A percentile compares a stretch with the other conserved stretches of the same genome.
These are phyloP conservation scores for Hippocampus kuda DNA, from an alignment of 2,797 vertebrate species.

Conservation along the genomic window DNA sequence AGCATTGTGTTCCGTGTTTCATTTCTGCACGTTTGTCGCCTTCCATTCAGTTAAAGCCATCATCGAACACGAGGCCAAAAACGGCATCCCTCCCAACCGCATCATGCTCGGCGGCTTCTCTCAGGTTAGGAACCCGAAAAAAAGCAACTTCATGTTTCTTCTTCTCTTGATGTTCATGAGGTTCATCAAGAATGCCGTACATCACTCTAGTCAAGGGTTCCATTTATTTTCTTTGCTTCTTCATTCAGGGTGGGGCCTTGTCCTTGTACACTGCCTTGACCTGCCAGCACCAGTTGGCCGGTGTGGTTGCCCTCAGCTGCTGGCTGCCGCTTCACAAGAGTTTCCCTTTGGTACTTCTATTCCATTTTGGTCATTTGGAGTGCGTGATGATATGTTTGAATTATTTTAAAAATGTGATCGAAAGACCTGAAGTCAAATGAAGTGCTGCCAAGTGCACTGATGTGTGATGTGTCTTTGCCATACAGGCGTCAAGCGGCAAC, in stretches of 20 bases:
- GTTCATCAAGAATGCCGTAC: no score
- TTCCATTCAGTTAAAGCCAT: slow-evolving; percentile 80
- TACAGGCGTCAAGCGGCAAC: slow-evolving; percentile 63
- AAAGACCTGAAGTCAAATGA: no score
- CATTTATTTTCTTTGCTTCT: background rate
- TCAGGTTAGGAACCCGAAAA: slow-evolving; percentile 73
- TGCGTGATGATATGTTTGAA: no score
- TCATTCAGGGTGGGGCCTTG: slow-evolving; percentile 84
- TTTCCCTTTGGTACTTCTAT: slow-evolving; percentile 81
- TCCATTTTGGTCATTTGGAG: background rate
- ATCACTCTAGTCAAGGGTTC: no score
- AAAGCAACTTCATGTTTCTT: background rate
- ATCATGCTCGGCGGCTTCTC: slow-evolving; percentile 96
- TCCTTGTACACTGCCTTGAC: slow-evolving; percentile 95
- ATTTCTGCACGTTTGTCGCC: background rate
- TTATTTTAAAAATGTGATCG: no score
- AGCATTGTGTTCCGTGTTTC: background rate
- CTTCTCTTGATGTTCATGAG: no score
- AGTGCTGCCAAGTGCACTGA: no score
- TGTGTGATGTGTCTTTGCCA: slow-evolving; percentile 1
- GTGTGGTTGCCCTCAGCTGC: slow-evolving; percentile 91
- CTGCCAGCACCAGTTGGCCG: slow-evolving; percentile 86
- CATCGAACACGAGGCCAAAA: slow-evolving; percentile 93
- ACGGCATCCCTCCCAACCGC: slow-evolving; percentile 87
- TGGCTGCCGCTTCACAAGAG: slow-evolving; percentile 91